Conservation (phyloP, 1,140 invertebrate species). For the Brachionus manjavacas region DNA sequence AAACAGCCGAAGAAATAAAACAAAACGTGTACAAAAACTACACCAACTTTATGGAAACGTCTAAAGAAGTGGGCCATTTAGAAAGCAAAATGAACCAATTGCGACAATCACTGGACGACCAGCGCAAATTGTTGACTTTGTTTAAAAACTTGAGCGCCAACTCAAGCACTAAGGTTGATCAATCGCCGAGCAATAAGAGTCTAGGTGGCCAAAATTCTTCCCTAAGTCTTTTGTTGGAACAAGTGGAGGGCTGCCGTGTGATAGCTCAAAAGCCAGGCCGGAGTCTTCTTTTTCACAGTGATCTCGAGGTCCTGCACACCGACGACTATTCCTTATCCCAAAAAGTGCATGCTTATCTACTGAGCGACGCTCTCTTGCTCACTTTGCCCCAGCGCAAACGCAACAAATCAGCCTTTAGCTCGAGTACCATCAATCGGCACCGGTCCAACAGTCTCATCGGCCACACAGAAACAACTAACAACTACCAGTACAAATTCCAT, state of each 20-base stretch:
- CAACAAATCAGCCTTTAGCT: background rate
- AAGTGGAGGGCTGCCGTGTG: slow-evolving; percentile 33
- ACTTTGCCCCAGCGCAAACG: slow-evolving; percentile 22
- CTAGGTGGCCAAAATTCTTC: background rate
- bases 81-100: slow-evolving; percentile 41
- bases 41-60: slow-evolving; percentile 36
- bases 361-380: background rate
- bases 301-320: slow-evolving; percentile 21
- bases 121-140: slow-evolving; percentile 24
- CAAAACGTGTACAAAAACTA: slow-evolving; percentile 41
- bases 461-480: background rate
- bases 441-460: background rate
- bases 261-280: slow-evolving; percentile 33
- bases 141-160: slow-evolving; percentile 24
- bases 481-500: slow-evolving; percentile 39
- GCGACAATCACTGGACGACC: slow-evolving; percentile 25
- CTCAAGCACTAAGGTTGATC: background rate
- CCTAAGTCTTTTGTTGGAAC: background rate
- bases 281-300: slow-evolving; percentile 30
- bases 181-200: background rate
- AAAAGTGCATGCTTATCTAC: slow-evolving; percentile 20
- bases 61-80: slow-evolving; percentile 37
- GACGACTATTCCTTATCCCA: slow-evolving; percentile 40
- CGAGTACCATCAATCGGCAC: background rate
- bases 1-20: slow-evolving; percentile 42